phyloP scores from a whole-genome alignment of 2,797 vertebrate species.

The Onychomys leucogaster region DNA sequence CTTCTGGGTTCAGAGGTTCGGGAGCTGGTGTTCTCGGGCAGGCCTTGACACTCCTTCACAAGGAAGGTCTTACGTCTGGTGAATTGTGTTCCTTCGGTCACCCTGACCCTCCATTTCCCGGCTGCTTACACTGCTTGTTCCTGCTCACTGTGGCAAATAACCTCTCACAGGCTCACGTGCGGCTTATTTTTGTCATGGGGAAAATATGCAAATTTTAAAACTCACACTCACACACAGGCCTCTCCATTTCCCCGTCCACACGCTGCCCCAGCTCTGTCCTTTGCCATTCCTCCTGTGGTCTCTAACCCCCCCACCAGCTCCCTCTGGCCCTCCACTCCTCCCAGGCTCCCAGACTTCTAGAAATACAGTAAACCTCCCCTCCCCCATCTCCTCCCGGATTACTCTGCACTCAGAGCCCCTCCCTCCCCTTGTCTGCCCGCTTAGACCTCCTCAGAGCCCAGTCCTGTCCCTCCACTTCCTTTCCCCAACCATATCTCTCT shows the following conservation, averaged over 20 bases:
- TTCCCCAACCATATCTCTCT: conserved; percentile 68
- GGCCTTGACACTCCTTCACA: background rate
- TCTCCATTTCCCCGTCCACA: background rate
- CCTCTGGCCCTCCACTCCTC: background rate
- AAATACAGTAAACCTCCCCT: background rate
- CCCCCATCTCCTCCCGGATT: conserved; percentile 1
- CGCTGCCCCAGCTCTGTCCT: background rate
- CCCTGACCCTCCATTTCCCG: background rate
- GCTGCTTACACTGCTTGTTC: background rate
- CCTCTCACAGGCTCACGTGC: background rate
- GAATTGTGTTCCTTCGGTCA: fast-evolving
- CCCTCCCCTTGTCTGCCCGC: background rate
- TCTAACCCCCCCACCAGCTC: conserved; percentile 51
- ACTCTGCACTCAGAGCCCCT: background rate
- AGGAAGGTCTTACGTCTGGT: background rate
- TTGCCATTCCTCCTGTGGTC: background rate
- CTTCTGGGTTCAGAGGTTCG: background rate
- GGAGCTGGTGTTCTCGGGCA: background rate
- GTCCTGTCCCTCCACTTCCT: conserved; percentile 58
- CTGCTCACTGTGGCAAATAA: background rate
- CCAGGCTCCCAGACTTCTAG: background rate
- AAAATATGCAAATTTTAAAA: background rate
- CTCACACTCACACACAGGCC: background rate
- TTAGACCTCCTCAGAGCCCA: background rate
- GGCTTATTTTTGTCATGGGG: conserved; percentile 6